Base-by-base conservation (phyloP, 2,113 vertebrate genomes). In the Xenopus borealis region DNA sequence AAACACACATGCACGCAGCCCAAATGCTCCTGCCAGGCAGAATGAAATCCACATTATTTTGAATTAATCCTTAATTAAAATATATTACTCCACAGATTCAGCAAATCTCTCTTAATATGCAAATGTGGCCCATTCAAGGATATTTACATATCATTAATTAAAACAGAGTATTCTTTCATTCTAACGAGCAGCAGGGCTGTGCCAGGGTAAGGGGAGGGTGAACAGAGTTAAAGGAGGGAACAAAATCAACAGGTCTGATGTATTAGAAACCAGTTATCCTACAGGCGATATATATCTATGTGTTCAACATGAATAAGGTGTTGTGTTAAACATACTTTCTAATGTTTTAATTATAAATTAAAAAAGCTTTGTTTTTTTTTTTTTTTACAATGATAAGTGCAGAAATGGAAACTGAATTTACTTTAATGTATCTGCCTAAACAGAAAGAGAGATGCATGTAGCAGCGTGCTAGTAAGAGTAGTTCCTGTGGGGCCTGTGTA, bases 1-100 rank as follows among this genome's bases (percentile, higher is more conserved):
- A 62, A 78, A 16, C 19, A 81, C 82, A 10, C 1, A 79, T 2
- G 9, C 7, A 79, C 72, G 55, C 57, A 84, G 73, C 82, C 81
- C 89, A 85, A 85, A 86, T 79, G 89, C 90, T 92, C 92, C 94
- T 95, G 94, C 94, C 94, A 94, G 92, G 93, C 93, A 86, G 95
- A 96, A 95, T 95, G 95, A 96, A 96, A 95, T 89, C 92, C 93
- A 93, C 93, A 95, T 97, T 94, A 97, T 95, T 95, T 97, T 96
- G 94, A 96, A 97, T 97, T 96, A 96, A 97, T 96, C 92, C 93
- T 94, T 97, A 95, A 98, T 97, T 97, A 96, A 97, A 97, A 97
- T 96, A 94, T 95, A 96, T 97, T 93, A 94, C 93, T 91, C 93
- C 88, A 82, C 91, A 88, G 92, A 97, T 95, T 94, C 94, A 75